Evolutionary conservation across 2,888 invertebrate genomes (phyloP), one percentile per base, ranked within the genome.

Genomic region (Petrolisthes manimaculis): DNA sequence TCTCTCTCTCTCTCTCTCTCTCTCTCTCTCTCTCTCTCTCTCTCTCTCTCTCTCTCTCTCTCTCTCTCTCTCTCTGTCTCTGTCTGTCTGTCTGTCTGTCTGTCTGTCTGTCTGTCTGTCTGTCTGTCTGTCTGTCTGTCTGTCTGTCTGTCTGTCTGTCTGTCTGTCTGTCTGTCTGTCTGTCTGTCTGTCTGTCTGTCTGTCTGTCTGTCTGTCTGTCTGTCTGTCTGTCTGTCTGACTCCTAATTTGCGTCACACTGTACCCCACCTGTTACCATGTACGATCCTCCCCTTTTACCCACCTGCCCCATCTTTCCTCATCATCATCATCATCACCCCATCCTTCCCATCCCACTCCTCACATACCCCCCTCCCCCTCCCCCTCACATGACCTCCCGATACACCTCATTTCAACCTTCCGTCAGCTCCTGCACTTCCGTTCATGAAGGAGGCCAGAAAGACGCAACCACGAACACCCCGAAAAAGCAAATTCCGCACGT

Each of bases 371-470:
- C n/a, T 55, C 78, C 55, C 78, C 78, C 78, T 53, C 78, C 78
- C 54, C 37, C 37, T 37, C 37, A 37, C 37, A 37, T 37, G 37
- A 37, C 37, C 79, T 24, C 74, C 71, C 54, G 79, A 82, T 69
- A 86, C 83, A 61, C 82, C 86, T 86, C 75, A 83, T 86, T 83
- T 86, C 82, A 83, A 79, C 78, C 61, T 61, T 78, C 55, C 56
- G 83, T 83, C 81, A 82, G 78, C 86, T 71, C 51, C 78, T 56
- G 56, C 80, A 83, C 83, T 87, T 87, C 87, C 87, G 87, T 84
- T 84, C 54, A 21, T 61, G 53, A 55, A 51, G 69, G 9, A 61
- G 84, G 21, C 74, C 79, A 71, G 84, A 71, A 83, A 71, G 84
- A 71, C 24, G 87, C 56, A 71, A 18, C 71, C 61, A n/a, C 24